Evolutionary conservation across 2,113 vertebrate genomes (phyloP).

Genomic region (Meriones unguiculatus): DNA sequence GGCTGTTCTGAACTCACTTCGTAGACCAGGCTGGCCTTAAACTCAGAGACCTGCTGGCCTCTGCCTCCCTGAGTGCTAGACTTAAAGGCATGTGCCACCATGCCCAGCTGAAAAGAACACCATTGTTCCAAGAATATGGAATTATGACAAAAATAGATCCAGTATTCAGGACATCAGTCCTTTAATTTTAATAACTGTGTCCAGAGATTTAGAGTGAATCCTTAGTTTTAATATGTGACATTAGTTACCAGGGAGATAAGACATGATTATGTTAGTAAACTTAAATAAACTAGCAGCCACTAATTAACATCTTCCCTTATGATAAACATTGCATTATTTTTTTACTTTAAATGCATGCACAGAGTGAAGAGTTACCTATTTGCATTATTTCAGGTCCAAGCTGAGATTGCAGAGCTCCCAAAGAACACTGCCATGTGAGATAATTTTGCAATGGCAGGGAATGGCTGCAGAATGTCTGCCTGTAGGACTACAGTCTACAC

Average conservation of each 20-base stretch:
- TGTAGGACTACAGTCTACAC: not conserved
- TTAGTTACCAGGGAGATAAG: not conserved
- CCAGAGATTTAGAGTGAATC: constrained; percentile 10
- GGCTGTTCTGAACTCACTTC: too few relatives aligned
- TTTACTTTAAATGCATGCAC: constrained; percentile 43
- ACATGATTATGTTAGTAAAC: not conserved
- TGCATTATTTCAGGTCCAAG: constrained; percentile 42
- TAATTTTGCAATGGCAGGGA: not conserved
- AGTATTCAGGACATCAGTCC: not conserved
- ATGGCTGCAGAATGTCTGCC: not conserved
- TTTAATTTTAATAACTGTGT: constrained; percentile 27
- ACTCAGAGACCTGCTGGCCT: too few relatives aligned
- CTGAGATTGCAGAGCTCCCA: constrained; percentile 35
- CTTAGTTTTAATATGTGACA: not conserved
- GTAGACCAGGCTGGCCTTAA: too few relatives aligned
- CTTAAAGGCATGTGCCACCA: too few relatives aligned
- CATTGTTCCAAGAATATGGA: not conserved
- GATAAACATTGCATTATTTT: not conserved
- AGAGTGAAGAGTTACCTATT: constrained; percentile 32
- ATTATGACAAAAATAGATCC: not conserved
- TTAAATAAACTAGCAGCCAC: not conserved
- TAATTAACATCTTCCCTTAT: constrained; percentile 18
- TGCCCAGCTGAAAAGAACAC: not conserved
- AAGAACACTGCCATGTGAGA: constrained; percentile 15
- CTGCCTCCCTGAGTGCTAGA: too few relatives aligned